Base-by-base conservation (phyloP, 2,888 invertebrate species). In the Calameuta pallipes region DNA sequence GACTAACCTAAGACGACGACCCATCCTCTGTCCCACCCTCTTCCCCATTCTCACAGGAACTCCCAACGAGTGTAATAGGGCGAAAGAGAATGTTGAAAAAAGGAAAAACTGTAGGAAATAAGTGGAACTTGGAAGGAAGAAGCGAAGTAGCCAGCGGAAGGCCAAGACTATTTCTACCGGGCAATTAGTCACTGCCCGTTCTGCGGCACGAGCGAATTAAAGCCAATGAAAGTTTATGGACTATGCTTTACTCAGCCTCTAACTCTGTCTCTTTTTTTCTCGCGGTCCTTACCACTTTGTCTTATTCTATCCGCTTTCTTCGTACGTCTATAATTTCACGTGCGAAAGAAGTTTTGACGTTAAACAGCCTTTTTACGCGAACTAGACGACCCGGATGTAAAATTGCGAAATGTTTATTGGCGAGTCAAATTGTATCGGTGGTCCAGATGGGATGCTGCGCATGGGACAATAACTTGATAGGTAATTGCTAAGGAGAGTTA, bases 151-250 rank as follows among this genome's bases (percentile, higher is more conserved):
- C 75, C 15, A 4, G 41, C 41, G 15, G 15, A 15, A 41, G 41
- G 15, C 41, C 41, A 41, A 4, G 41, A 15, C 41, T 41, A 77
- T 80, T 78, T 77, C 79, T 77, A 78, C 81, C 81, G 76, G 74
- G 78, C 82, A 83, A 84, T 84, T 84, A 84, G 83, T 84, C 83
- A 85, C 83, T 70, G 81, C 76, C 78, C 69, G 77, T 79, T 75
- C 76, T 78, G 78, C 76, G 82, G 80, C 77, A 79, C 81, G 75
- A 79, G 76, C 82, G 82, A 84, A 84, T 86, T 85, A 85, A 84
- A 84, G 83, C 75, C 82, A 82, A 84, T 80, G 80, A 82, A 82
- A 82, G 77, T 83, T 81, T 85, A 80, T 79, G 81, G 73, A 76
- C 70, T 56, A 33, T 78, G 73, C 74, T 76, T 74, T n/a, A 36